Evolutionary conservation across 2,797 vertebrate genomes (phyloP).

Genomic region (Sphenopsis melanotis): DNA sequence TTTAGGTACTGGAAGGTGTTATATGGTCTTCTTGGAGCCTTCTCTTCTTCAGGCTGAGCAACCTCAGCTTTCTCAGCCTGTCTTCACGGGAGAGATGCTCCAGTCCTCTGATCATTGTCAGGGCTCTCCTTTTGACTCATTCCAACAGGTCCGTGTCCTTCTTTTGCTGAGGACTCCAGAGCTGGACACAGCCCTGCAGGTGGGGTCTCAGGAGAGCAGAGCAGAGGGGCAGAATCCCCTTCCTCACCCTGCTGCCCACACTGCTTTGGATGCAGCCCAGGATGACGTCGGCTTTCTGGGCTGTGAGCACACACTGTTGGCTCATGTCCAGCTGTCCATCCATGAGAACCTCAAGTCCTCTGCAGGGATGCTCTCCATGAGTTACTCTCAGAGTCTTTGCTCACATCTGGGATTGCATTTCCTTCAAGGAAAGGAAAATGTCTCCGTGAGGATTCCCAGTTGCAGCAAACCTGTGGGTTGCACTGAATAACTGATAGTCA

Average conservation of each 20-base stretch:
- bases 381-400: background rate
- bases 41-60: background rate
- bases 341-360: background rate
- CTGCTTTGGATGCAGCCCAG: background rate
- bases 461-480: background rate
- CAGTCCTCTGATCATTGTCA: background rate
- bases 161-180: background rate
- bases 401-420: background rate
- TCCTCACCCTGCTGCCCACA: rapidly evolving
- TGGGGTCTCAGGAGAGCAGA: rapidly evolving
- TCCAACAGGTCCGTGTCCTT: background rate
- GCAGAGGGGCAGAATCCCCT: background rate
- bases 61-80: background rate
- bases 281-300: background rate
- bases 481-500: background rate
- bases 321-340: background rate
- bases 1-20: background rate
- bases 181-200: rapidly evolving
- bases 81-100: background rate
- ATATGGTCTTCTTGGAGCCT: background rate
- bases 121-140: too few relatives aligned
- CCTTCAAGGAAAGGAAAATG: background rate
- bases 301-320: background rate
- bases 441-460: background rate
- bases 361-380: background rate